Base-by-base conservation (phyloP, 2,888 invertebrate species). In the Stramonita haemastoma region DNA sequence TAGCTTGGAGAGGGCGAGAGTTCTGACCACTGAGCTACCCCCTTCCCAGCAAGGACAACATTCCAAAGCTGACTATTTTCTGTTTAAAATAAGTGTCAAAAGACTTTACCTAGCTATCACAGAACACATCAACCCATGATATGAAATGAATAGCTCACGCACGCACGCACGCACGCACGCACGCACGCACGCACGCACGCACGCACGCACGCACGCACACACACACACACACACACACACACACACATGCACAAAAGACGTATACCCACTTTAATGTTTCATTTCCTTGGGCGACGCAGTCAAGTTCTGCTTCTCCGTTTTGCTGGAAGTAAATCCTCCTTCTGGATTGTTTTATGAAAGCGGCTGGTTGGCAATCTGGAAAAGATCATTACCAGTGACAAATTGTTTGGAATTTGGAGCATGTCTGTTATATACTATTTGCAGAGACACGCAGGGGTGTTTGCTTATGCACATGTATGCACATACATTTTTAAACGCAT, bases 311-410 rank as follows among this genome's bases (percentile, higher is more conserved):
- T 60, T 77, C 79, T 26, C 73, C 84, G 17, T 89, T 73, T 1
- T 22, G 73, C 15, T 89, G 87, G 81, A 90, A 90, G 22, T 86
- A 90, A 0, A 73, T 6, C 1, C 19, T 79, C 29, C 29, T 34
- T 22, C 17, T 60, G 0, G 83, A 73, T 70, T 84, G 83, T 15
- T 73, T 81, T 22, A 60, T 90, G 19, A 91, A 81, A 36, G 60
- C 87, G 8, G 91, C 90, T 36, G 91, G 91, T 22, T 66, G 5
- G 34, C 91, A 91, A 29, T 90, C 91, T 91, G 89, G 66, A 88
- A 89, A n/a, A 29, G 17, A 73, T 36, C 46, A 46, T 46, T 46
- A 46, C 46, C 46, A 46, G 46, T 46, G 46, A 46, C 46, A 46
- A 8, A 46, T 8, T 46, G 46, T 46, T 2, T 46, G 46, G 46